Conservation (phyloP, 2,888 invertebrate species). For the Eupithecia exiguata region DNA sequence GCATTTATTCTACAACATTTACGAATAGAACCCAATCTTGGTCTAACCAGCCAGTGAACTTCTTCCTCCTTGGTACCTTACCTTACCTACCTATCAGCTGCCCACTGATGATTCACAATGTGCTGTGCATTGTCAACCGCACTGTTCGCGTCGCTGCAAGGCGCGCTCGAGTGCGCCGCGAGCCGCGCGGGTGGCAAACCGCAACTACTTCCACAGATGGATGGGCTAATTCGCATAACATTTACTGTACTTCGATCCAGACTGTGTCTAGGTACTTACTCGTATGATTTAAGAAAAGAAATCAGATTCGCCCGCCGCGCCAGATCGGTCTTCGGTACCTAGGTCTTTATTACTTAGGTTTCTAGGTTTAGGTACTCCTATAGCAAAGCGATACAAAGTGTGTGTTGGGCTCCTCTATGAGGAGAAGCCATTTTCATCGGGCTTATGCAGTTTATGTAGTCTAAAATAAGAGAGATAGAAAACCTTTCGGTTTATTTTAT, state of each 20-base stretch:
- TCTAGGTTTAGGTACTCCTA: no score
- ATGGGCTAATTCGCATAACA: constrained; percentile 73
- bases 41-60: neutral
- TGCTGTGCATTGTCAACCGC: neutral
- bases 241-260: constrained; percentile 38
- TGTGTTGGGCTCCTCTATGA: neutral
- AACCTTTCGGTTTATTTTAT: no score
- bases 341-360: no score
- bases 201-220: constrained; percentile 68
- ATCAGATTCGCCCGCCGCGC: no score
- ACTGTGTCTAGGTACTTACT: neutral
- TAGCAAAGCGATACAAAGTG: no score
- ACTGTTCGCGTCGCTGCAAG: constrained; percentile 6
- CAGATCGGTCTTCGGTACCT: no score
- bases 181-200: constrained; percentile 74
- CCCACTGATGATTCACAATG: neutral
- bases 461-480: no score
- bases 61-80: neutral
- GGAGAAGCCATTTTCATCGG: no score
- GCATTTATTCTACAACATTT: no score
- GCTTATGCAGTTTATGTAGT: no score
- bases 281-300: no score
- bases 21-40: no score
- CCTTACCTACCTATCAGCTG: neutral
- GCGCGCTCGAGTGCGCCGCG: constrained; percentile 40